Percentiles rank a stretch among this genome's conserved stretches.
Conservation (phyloP, 2,888 invertebrate genomes). For the Limnephilus auricula region DNA sequence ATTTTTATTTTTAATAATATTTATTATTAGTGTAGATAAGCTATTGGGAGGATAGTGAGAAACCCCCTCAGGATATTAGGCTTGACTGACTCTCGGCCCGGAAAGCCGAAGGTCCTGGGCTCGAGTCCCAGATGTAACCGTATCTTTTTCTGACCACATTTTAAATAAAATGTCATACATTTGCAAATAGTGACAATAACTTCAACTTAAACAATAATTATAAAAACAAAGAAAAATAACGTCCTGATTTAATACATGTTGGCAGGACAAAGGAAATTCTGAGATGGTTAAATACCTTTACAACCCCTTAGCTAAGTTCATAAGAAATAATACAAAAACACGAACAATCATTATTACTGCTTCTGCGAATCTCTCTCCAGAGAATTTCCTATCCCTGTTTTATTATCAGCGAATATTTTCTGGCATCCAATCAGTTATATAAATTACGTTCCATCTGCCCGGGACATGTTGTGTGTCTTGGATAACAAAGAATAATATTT, state of each 20-base stretch:
- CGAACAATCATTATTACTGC: background rate
- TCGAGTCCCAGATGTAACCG: too few relatives aligned
- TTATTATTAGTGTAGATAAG: too few relatives aligned
- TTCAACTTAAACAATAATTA: background rate
- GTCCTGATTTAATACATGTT: background rate
- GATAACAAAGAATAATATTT: constrained; percentile 38
- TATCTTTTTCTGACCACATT: too few relatives aligned
- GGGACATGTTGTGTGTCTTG: constrained; percentile 23
- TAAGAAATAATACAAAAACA: background rate
- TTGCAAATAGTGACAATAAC: background rate
- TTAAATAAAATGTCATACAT: too few relatives aligned
- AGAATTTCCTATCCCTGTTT: constrained; percentile 9
- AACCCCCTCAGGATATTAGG: too few relatives aligned
- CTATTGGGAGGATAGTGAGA: too few relatives aligned
- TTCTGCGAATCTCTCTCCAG: background rate
- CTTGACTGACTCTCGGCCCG: too few relatives aligned
- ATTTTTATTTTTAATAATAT: too few relatives aligned
- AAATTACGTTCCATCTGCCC: constrained; percentile 24
- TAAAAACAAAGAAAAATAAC: background rate
- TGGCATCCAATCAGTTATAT: constrained; percentile 27
- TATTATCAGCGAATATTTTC: constrained; percentile 31
- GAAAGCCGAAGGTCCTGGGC: too few relatives aligned
- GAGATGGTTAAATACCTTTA: background rate
- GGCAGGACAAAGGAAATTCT: background rate
- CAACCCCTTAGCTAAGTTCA: background rate